Percentiles rank a stretch among this genome's conserved stretches.
Conservation (phyloP, 2,797 vertebrate species). For the Darevskia mixta region DNA sequence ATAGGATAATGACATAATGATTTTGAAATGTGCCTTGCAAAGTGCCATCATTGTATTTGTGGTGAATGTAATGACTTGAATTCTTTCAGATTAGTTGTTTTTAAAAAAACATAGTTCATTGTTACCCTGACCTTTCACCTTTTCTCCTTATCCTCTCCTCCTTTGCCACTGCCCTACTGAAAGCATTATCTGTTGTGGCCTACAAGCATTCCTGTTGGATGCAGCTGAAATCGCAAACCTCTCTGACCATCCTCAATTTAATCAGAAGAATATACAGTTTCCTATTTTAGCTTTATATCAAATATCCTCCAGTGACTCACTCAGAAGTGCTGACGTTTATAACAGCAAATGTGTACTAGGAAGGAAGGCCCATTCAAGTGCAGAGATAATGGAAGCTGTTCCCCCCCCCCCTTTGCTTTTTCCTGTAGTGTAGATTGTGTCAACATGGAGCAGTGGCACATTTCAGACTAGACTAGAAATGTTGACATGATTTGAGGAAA, state of each 20-base stretch:
- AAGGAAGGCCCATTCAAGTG: constrained; percentile 2
- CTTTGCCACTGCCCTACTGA: not conserved
- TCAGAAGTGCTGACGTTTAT: constrained; percentile 25
- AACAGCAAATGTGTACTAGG: not conserved
- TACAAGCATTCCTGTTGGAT: not conserved
- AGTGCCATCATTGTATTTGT: not conserved
- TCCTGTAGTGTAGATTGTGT: not conserved
- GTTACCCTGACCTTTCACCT: not conserved
- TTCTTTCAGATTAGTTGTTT: not conserved
- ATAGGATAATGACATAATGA: not conserved
- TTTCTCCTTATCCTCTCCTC: not conserved
- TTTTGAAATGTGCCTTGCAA: no score
- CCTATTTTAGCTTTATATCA: constrained; percentile 6
- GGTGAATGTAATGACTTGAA: not conserved
- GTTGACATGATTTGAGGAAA: not conserved
- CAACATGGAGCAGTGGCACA: not conserved
- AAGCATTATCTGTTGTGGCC: not conserved
- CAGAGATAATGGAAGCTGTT: not conserved
- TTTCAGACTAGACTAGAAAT: not conserved
- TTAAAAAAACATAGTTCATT: not conserved
- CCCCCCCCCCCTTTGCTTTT: not conserved
- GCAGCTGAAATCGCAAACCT: constrained; percentile 7
- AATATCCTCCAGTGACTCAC: not conserved
- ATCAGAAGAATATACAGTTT: constrained; percentile 18
- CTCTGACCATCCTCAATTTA: constrained; percentile 14